A percentile compares a stretch with the other conserved stretches of the same genome.
Evolutionary conservation across 2,888 invertebrate genomes (phyloP).

Genomic region (Acleris holmiana): DNA sequence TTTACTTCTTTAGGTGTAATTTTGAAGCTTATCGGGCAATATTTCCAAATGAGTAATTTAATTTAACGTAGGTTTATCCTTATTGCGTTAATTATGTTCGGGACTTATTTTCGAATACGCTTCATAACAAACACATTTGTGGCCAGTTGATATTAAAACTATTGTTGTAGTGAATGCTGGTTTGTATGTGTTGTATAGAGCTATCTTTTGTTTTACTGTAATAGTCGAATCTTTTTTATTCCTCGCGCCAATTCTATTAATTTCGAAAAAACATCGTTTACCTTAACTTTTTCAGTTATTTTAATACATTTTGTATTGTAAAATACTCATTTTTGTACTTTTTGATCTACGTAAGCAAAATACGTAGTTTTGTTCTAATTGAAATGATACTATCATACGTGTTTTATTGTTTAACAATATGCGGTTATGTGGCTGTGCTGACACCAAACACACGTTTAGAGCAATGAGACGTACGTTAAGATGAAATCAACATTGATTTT

Average conservation of each 20-base stretch:
- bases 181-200: background rate
- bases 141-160: constrained; percentile 80
- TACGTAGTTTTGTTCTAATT: constrained; percentile 25
- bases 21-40: constrained; percentile 64
- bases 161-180: constrained; percentile 71
- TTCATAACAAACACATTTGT: constrained; percentile 68
- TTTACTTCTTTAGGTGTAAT: constrained; percentile 69
- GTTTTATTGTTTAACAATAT: constrained; percentile 13
- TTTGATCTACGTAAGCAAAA: constrained; percentile 26
- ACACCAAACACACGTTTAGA: constrained; percentile 1
- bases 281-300: background rate
- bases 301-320: constrained; percentile 29
- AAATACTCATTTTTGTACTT: constrained; percentile 37
- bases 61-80: constrained; percentile 49
- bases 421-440: background rate
- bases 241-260: too few relatives aligned
- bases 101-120: constrained; percentile 62
- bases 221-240: constrained; percentile 8
- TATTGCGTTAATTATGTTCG: constrained; percentile 51
- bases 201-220: background rate
- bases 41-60: constrained; percentile 57
- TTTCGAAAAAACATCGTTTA: background rate
- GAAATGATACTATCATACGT: constrained; percentile 2
- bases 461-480: too few relatives aligned
- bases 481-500: too few relatives aligned